Evolutionary conservation across 37 sponge, comb jelly and placozoan genomes (phyloP), one percentile per base, ranked within the genome.

Genomic region (Chondrosia reniformis): DNA sequence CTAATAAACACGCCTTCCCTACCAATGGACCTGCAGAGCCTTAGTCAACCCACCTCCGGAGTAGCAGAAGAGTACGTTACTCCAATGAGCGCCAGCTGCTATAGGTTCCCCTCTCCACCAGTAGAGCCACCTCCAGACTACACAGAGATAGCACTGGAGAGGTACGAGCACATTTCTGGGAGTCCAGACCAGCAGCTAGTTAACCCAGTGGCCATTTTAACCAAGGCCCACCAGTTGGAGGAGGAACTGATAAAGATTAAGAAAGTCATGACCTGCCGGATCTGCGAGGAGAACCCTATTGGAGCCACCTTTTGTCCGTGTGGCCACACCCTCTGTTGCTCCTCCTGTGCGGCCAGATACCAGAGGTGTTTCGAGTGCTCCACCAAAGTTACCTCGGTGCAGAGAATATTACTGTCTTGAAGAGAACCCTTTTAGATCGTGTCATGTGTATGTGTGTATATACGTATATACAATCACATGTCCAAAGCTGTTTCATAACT

Each of bases 251-350:
- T 83, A 74, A 72, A 87, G 33, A 64, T 90, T 6, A 45, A 81
- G 44, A 67, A 74, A 4, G 84, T 87, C 28, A 90, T 90, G 91
- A 90, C 87, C 0, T 92, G 93, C 76, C 83, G 82, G 2, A 41
- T 83, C 8, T 92, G 93, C 79, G 72, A 46, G 55, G 74, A 74
- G 74, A 85, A 85, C 22, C 93, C 89, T 17, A 79, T 92, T 25
- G 79, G 88, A 1, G 93, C 86, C 5, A 88, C 86, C 19, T 92
- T 88, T 63, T 88, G 88, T 83, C 93, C 93, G 19, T 92, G 93
- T 46, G 89, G 89, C 0, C 93, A 92, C 87, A 88, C 93, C 13
- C 76, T 88, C 46, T 88, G 88, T 74, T 92, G 93, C 64, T 62
- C 36, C 38, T 38, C 42, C 55, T 92, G 93, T 67, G 93, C 93